Evolutionary conservation across 2,113 vertebrate species (phyloP).

Genomic region (Halichoeres trimaculatus): DNA sequence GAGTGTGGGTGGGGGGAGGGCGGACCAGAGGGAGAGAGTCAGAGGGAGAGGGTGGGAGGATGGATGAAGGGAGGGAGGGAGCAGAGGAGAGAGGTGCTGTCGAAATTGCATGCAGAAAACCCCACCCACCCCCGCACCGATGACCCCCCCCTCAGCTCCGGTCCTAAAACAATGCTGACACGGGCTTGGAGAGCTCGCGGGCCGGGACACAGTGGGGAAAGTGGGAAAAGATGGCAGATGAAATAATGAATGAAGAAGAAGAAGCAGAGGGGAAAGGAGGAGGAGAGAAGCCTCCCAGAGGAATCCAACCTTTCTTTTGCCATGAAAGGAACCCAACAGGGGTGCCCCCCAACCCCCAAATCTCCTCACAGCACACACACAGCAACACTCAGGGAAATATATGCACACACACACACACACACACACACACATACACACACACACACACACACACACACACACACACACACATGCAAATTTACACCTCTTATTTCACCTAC

Average conservation of each 20-base stretch:
- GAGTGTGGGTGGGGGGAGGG: slow-evolving; percentile 82
- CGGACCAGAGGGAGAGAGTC: slow-evolving; percentile 56
- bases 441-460: slow-evolving; percentile 19
- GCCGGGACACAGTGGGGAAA: slow-evolving; percentile 25
- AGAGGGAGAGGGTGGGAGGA: slow-evolving; percentile 15
- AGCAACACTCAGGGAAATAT: too few relatives aligned
- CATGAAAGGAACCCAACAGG: slow-evolving; percentile 60
- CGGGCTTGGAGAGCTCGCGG: background rate
- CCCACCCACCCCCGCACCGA: slow-evolving; percentile 63
- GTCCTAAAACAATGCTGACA: slow-evolving; percentile 70
- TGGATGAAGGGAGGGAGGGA: slow-evolving; percentile 7
- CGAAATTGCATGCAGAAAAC: slow-evolving; percentile 52
- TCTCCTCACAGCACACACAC: slow-evolving; percentile 2
- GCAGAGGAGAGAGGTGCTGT: slow-evolving; percentile 18
- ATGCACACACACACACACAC: slow-evolving; percentile 27
- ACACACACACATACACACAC: slow-evolving; percentile 35
- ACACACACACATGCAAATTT: slow-evolving; percentile 16
- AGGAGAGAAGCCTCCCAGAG: slow-evolving; percentile 62
- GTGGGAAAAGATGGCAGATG: slow-evolving; percentile 38
- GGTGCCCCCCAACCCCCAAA: slow-evolving; percentile 15
- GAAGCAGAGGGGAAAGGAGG: slow-evolving; percentile 24
- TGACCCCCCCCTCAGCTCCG: slow-evolving; percentile 44
- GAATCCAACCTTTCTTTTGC: slow-evolving; percentile 74
- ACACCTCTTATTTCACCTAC: slow-evolving; percentile 22
- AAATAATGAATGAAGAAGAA: slow-evolving; percentile 48